Evolutionary conservation across 1,140 invertebrate species (phyloP).

Genomic region (Phymorhynchus buccinoides): DNA sequence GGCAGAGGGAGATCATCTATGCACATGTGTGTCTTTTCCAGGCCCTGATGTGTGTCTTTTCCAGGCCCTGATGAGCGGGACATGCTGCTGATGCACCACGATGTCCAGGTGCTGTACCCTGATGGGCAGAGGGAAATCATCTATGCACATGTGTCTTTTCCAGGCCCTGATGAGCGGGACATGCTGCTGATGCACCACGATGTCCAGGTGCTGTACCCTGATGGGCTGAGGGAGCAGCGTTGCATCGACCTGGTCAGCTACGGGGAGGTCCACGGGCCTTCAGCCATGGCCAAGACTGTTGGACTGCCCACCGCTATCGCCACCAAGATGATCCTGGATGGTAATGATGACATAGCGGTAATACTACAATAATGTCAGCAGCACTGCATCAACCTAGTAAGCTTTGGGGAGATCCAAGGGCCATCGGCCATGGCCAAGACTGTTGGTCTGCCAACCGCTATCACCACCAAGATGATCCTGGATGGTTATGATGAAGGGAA

Average conservation of each 20-base stretch:
- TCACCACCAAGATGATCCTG: constrained; percentile 97
- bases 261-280: constrained; percentile 87
- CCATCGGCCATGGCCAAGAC: constrained; percentile 98
- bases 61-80: too few species aligned
- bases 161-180: constrained; percentile 89
- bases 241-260: constrained; percentile 95
- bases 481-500: too few species aligned
- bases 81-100: too few species aligned
- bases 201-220: constrained; percentile 91
- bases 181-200: constrained; percentile 95
- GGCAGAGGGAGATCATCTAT: too few species aligned
- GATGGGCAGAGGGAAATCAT: too few species aligned
- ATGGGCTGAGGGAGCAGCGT: constrained; percentile 85
- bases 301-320: constrained; percentile 97
- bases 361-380: too few species aligned
- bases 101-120: too few species aligned
- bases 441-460: constrained; percentile 95
- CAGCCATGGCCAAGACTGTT: constrained; percentile 98
- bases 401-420: constrained; percentile 88
- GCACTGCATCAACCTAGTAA: constrained; percentile 92
- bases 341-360: too few species aligned
- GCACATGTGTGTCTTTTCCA: too few species aligned
- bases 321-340: constrained; percentile 96
- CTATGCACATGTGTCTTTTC: too few species aligned
- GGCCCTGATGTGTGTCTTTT: too few species aligned